These are phyloP conservation scores for Neotragus moschatus DNA, from an alignment of 2,113 vertebrate genomes.

Conservation along the genomic window DNA sequence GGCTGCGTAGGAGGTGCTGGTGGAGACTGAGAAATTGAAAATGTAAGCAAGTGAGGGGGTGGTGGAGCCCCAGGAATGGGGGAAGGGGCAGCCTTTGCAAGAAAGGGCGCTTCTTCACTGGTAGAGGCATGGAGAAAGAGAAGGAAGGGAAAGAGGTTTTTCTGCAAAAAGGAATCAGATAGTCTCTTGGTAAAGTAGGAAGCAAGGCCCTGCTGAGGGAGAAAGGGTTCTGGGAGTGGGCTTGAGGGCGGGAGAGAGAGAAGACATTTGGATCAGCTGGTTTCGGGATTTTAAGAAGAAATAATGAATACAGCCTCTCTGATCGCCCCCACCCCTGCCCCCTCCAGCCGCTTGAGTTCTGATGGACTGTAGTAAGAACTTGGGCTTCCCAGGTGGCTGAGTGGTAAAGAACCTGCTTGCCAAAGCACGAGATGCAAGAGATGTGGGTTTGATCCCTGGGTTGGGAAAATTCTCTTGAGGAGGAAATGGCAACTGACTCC, in stretches of 20 bases:
- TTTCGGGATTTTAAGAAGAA: background rate
- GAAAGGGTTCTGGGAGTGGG: background rate
- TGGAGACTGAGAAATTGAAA: background rate
- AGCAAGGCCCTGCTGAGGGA: background rate
- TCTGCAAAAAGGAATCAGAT: background rate
- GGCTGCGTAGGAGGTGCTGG: background rate
- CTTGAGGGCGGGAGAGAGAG: background rate
- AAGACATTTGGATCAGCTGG: background rate
- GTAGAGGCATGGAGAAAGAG: background rate
- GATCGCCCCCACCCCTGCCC: background rate
- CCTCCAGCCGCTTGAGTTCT: background rate
- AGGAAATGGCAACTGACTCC: background rate
- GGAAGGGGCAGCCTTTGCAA: background rate
- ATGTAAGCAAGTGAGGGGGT: background rate
- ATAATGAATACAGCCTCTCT: background rate
- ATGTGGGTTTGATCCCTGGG: background rate
- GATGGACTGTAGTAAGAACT: background rate
- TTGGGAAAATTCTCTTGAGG: background rate
- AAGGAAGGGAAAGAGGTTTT: background rate
- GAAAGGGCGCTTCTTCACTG: background rate
- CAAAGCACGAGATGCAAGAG: background rate
- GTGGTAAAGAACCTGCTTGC: background rate
- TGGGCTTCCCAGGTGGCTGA: background rate
- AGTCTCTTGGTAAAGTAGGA: background rate
- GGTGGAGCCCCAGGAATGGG: rapidly evolving